Conservation (phyloP, 2,113 vertebrate genomes). For the Macheiramphus alcinus region DNA sequence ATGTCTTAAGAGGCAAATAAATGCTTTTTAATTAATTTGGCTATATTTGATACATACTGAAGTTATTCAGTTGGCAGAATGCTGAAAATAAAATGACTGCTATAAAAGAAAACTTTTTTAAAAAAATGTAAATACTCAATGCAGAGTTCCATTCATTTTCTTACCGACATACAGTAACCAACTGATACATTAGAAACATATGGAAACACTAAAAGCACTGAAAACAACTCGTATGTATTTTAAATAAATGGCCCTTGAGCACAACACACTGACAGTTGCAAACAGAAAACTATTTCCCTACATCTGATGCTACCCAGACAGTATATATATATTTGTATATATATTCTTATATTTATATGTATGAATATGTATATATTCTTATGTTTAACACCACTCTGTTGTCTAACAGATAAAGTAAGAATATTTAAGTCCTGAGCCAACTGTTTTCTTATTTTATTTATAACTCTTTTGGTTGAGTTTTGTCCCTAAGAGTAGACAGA, state of each 20-base stretch:
- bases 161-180: neutral
- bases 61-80: neutral
- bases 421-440: neutral
- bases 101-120: neutral
- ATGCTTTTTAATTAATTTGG: neutral
- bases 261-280: neutral
- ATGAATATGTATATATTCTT: neutral
- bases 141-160: neutral
- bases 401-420: neutral
- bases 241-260: neutral
- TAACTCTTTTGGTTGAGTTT: neutral
- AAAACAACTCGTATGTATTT: neutral
- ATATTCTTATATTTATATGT: neutral
- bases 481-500: neutral
- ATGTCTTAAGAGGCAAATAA: neutral
- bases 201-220: neutral
- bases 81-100: neutral
- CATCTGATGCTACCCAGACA: neutral
- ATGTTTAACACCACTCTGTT: neutral
- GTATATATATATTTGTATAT: rapidly evolving
- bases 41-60: neutral
- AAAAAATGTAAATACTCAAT: neutral
- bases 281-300: neutral
- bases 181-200: neutral
- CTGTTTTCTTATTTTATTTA: neutral